phyloP scores from a whole-genome alignment of 2,888 invertebrate species.

The Rhaphigaster nebulosa region DNA sequence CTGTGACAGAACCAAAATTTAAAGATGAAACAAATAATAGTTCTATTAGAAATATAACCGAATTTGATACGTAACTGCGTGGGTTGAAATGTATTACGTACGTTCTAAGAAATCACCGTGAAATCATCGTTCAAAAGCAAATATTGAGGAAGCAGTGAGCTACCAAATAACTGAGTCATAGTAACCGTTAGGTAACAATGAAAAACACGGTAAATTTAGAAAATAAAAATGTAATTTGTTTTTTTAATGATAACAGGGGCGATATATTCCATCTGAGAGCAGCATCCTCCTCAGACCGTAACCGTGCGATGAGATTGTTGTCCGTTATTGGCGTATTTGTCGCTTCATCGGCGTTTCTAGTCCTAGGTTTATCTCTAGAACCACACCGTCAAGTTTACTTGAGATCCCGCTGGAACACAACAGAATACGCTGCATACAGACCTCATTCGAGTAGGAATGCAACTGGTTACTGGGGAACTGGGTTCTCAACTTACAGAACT shows the following conservation, averaged over 20 bases:
- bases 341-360: background rate
- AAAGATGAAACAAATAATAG: no score
- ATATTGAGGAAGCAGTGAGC: background rate
- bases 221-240: background rate
- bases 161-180: background rate
- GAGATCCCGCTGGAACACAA: background rate
- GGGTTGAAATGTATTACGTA: background rate
- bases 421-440: background rate
- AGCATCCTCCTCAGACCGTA: background rate
- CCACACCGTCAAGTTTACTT: background rate
- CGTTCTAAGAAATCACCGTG: background rate
- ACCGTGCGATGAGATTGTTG: background rate
- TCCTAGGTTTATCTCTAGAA: background rate
- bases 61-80: background rate
- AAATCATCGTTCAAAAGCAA: background rate
- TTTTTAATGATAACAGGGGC: background rate
- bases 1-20: no score
- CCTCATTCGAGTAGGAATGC: no score
- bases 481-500: background rate
- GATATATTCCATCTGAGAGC: background rate
- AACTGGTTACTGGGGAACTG: no score
- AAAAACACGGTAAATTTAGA: background rate
- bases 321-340: background rate
- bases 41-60: background rate
- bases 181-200: background rate